Evolutionary conservation across 2,888 invertebrate species (phyloP), one percentile per base, ranked within the genome.

Genomic region (Tuta absoluta): DNA sequence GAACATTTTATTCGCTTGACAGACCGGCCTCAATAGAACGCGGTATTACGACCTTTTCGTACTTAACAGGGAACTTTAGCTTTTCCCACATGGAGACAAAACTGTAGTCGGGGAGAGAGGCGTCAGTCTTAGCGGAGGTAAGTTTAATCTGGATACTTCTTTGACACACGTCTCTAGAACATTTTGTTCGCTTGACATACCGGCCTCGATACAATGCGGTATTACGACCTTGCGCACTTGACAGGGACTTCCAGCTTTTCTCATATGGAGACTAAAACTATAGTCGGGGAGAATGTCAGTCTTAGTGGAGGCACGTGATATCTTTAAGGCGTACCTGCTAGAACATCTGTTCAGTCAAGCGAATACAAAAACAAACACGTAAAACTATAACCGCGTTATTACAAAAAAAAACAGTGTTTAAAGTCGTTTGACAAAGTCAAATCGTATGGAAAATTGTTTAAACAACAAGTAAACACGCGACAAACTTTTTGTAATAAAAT

Each of bases 91-190:
- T 71, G 96, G 96, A 0, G 97, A 97, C 84, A 94, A 94, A 82
- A 97, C 97, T 0, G 86, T 96, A 21, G 96, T 98, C 0, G 98
- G 98, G 0, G 97, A 98, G 79, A 92, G 96, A 14, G 97, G 97
- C 11, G 94, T 96, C 66, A 95, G 95, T 68, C 92, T 98, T 14
- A 96, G 96, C 71, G 97, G 97, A 69, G 96, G 96, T 80, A 93
- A 56, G 48, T 12, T 7, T 4, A 4, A 38, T 12, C 8, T 11
- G 8, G 11, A 33, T 33, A 33, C 5, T 33, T 7, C 3, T 2
- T 2, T 12, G 8, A 11, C 8, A 8, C 11, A 12, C 41, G n/a
- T 41, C 41, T n/a, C 2, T 14, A 14, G 17, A 17, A 5, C 19
- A 48, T n/a, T n/a, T n/a, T n/a, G n/a, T n/a, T n/a, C n/a, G n/a